Percentiles rank a stretch among this genome's conserved stretches.
Conservation (phyloP, 2,888 invertebrate species). For the Lucinisca nassula region DNA sequence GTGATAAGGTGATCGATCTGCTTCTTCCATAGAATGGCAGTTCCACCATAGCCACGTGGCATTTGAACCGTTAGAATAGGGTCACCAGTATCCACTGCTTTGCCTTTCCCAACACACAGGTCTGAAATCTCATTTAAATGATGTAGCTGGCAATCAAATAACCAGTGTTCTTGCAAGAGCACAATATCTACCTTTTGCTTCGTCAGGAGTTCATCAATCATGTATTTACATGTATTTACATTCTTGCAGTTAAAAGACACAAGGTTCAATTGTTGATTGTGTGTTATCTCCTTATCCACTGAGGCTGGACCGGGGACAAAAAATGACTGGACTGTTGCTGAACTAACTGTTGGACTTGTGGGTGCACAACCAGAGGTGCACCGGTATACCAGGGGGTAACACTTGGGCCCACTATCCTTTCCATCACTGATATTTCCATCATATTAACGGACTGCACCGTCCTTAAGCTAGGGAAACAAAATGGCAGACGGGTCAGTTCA, state of each 20-base stretch:
- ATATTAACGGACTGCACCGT: no score
- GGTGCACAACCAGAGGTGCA: neutral
- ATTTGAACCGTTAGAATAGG: slow-evolving; percentile 4
- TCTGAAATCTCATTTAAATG: neutral
- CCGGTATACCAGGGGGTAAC: no score
- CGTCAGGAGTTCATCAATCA: neutral
- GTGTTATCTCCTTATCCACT: no score
- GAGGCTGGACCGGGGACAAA: no score
- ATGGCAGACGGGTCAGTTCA: no score
- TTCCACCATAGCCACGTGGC: slow-evolving; percentile 16
- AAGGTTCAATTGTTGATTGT: no score
- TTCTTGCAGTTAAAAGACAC: no score
- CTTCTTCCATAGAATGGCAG: slow-evolving; percentile 20
- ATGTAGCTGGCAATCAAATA: neutral
- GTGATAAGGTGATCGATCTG: slow-evolving; percentile 19
- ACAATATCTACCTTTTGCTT: slow-evolving; percentile 13
- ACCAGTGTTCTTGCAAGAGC: slow-evolving; percentile 17
- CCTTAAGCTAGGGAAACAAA: no score
- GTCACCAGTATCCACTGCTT: slow-evolving; percentile 3
- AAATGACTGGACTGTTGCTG: slow-evolving; percentile 10
- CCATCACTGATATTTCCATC: no score
- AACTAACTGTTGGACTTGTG: no score
- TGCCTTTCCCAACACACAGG: neutral
- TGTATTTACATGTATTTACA: no score
- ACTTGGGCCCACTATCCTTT: no score